Percentiles rank a stretch among this genome's conserved stretches.
phyloP scores from a whole-genome alignment of 2,113 vertebrate species.

The Tragelaphus scriptus region DNA sequence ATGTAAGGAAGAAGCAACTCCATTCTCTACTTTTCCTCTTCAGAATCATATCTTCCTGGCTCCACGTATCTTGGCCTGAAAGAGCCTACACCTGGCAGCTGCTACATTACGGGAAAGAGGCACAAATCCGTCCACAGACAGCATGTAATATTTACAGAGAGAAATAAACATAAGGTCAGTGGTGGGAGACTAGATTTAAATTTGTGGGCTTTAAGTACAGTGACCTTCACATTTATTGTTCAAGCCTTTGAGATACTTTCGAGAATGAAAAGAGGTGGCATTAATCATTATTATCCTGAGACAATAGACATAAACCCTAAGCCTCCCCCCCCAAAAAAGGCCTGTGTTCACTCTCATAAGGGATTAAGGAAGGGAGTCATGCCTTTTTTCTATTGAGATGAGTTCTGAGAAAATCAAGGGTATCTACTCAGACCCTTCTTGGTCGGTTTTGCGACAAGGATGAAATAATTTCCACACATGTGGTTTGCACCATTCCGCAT shows the following conservation, averaged over 20 bases:
- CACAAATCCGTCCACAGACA: background rate
- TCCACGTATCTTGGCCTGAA: background rate
- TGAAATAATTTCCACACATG: background rate
- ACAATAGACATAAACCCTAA: background rate
- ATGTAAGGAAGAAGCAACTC: background rate
- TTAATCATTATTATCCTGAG: background rate
- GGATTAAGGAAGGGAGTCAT: background rate
- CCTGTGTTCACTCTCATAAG: background rate
- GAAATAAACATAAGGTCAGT: background rate
- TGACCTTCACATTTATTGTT: background rate
- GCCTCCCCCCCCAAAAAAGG: background rate
- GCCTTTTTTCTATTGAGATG: background rate
- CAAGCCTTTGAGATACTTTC: background rate
- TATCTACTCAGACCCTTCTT: background rate
- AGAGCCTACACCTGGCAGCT: background rate
- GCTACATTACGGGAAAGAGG: background rate
- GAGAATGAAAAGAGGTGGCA: background rate
- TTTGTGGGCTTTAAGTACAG: background rate
- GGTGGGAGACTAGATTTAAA: background rate
- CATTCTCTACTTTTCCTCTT: background rate
- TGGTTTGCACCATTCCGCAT: background rate
- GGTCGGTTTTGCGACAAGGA: background rate
- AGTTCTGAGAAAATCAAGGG: background rate
- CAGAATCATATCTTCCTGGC: background rate
- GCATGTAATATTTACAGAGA: background rate